Conservation (phyloP, 1,140 invertebrate species). For the Eubasilissa regina region DNA sequence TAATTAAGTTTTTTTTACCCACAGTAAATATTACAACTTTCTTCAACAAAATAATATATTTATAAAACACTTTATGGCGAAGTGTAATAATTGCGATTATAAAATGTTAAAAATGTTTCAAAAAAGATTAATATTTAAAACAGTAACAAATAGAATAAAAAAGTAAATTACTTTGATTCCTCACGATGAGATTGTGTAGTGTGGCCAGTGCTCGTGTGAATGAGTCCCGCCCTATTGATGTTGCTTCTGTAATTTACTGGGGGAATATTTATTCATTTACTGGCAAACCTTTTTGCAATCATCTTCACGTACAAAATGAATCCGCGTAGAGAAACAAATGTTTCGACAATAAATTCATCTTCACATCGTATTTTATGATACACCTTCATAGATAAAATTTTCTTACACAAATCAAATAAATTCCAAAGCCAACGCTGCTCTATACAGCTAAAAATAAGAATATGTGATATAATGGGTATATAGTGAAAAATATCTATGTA, state of each 20-base stretch:
- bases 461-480: too few relatives aligned
- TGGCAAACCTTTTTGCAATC: constrained; percentile 36
- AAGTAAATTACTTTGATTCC: background rate
- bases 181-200: background rate
- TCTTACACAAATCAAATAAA: too few relatives aligned
- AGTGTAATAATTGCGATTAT: too few relatives aligned
- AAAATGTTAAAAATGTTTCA: too few relatives aligned
- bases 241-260: constrained; percentile 12
- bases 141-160: background rate
- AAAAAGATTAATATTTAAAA: too few relatives aligned
- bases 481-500: too few relatives aligned
- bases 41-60: too few relatives aligned
- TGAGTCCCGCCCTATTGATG: constrained; percentile 39
- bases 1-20: too few relatives aligned
- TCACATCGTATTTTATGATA: background rate
- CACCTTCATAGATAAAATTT: too few relatives aligned
- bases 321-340: constrained; percentile 15
- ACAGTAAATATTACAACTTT: too few relatives aligned
- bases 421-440: too few relatives aligned
- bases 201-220: constrained; percentile 18
- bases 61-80: background rate
- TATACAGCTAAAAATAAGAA: too few relatives aligned
- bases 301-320: constrained; percentile 3
- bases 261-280: constrained; percentile 38
- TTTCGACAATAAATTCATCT: background rate